Evolutionary conservation across 2,113 vertebrate genomes (phyloP).

Genomic region (Grammomys dolichurus): DNA sequence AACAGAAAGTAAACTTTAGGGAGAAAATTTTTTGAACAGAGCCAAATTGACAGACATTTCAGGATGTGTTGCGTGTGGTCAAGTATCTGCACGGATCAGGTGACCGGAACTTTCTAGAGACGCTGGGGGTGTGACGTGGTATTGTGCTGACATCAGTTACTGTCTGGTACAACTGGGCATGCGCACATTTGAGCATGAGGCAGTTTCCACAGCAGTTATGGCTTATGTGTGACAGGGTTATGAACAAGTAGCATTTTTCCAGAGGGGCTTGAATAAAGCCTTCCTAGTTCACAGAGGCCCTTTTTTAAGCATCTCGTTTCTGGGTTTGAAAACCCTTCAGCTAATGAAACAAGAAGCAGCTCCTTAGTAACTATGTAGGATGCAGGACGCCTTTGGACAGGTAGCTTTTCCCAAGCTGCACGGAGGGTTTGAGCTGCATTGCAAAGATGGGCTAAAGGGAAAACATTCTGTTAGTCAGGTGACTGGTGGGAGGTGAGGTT

Average conservation of each 20-base stretch:
- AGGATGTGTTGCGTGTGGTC: neutral
- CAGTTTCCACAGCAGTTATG: neutral
- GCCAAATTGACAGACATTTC: neutral
- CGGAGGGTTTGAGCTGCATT: neutral
- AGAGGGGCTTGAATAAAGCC: neutral
- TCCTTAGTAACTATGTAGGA: neutral
- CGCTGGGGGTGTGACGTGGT: neutral
- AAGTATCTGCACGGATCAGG: neutral
- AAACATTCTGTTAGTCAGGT: too few species aligned
- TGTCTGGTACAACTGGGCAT: neutral
- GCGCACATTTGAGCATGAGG: neutral
- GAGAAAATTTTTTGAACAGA: neutral
- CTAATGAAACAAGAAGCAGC: neutral
- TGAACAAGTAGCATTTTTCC: neutral
- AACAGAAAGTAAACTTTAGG: neutral
- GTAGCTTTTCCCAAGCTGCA: neutral
- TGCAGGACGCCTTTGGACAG: neutral
- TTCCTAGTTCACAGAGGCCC: neutral
- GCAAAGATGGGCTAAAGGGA: fast-evolving
- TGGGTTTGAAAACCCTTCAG: neutral
- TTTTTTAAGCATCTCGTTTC: neutral
- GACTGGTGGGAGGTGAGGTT: fast-evolving
- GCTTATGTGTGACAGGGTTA: neutral
- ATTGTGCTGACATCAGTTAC: neutral
- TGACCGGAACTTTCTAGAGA: neutral